Evolutionary conservation across 2,888 invertebrate species (phyloP).

Genomic region (Willowsia nigromaculata): DNA sequence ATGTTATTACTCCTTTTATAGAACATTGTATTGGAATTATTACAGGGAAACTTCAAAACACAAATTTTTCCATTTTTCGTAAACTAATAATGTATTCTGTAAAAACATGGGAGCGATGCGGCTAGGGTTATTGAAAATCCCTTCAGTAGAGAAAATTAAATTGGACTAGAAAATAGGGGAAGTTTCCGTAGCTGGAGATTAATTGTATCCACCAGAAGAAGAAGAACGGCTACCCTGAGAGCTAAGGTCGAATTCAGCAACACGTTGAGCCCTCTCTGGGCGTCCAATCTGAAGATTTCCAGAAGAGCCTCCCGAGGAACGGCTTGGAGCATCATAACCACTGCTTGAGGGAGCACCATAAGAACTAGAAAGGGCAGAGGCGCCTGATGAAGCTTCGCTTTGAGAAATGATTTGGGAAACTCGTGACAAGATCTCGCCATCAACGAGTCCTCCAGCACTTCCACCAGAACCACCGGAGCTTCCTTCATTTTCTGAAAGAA

Average conservation of each 20-base stretch:
- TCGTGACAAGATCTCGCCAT: conserved; percentile 61
- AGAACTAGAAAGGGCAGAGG: conserved; percentile 9
- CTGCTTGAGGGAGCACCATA: conserved; percentile 13
- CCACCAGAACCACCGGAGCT: conserved; percentile 15
- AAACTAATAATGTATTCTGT: too few relatives aligned
- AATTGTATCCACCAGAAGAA: conserved; percentile 46
- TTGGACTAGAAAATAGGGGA: background rate
- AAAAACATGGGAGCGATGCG: too few relatives aligned
- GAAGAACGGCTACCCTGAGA: conserved; percentile 28
- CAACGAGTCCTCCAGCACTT: conserved; percentile 46
- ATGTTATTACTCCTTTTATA: background rate
- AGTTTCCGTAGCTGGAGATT: conserved; percentile 21
- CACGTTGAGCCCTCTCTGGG: conserved; percentile 68
- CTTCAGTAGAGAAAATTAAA: background rate
- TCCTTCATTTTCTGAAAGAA: conserved; percentile 55
- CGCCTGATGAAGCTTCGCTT: conserved; percentile 51
- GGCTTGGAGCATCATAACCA: conserved; percentile 43
- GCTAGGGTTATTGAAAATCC: background rate
- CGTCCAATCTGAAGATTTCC: conserved; percentile 62
- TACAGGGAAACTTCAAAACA: conserved; percentile 7
- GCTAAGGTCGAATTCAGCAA: conserved; percentile 70
- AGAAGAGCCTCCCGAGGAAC: conserved; percentile 28
- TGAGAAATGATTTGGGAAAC: conserved; percentile 70
- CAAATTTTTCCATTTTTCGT: background rate
- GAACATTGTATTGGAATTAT: background rate